phyloP scores from a whole-genome alignment of 2,797 vertebrate species.

The Prionace glauca region DNA sequence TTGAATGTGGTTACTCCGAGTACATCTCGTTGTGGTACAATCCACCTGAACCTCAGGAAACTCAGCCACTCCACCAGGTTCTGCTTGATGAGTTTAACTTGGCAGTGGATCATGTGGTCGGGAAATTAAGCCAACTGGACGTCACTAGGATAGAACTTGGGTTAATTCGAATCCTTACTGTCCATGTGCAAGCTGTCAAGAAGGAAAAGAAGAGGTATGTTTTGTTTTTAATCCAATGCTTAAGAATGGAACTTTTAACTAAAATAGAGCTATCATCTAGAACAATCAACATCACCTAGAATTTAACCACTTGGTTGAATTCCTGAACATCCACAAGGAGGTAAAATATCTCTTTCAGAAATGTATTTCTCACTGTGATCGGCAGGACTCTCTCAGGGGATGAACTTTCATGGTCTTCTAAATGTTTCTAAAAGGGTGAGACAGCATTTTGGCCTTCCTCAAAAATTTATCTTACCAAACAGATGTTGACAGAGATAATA shows the following conservation, averaged over 20 bases:
- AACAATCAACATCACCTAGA: neutral
- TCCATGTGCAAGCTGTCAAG: conserved; percentile 61
- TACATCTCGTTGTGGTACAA: conserved; percentile 61
- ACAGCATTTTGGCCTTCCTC: neutral
- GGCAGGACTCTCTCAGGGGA: neutral
- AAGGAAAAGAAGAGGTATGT: conserved; percentile 55
- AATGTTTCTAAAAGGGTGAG: neutral
- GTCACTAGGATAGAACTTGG: conserved; percentile 55
- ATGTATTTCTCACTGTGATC: neutral
- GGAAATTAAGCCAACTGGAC: conserved; percentile 43
- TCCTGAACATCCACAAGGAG: neutral
- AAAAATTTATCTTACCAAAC: neutral
- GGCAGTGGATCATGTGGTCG: conserved; percentile 54
- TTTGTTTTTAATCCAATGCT: neutral
- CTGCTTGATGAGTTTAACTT: conserved; percentile 57
- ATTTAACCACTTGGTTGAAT: neutral
- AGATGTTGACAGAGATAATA: neutral
- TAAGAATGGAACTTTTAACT: neutral
- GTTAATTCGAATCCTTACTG: conserved; percentile 61
- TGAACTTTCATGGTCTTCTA: neutral
- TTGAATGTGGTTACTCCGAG: conserved; percentile 60
- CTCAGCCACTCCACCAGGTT: conserved; percentile 58
- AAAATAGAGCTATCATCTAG: neutral
- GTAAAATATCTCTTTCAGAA: neutral
- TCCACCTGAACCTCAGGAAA: conserved; percentile 50